Evolutionary conservation across 2,888 invertebrate genomes (phyloP).

Genomic region (Papilio elwesi): DNA sequence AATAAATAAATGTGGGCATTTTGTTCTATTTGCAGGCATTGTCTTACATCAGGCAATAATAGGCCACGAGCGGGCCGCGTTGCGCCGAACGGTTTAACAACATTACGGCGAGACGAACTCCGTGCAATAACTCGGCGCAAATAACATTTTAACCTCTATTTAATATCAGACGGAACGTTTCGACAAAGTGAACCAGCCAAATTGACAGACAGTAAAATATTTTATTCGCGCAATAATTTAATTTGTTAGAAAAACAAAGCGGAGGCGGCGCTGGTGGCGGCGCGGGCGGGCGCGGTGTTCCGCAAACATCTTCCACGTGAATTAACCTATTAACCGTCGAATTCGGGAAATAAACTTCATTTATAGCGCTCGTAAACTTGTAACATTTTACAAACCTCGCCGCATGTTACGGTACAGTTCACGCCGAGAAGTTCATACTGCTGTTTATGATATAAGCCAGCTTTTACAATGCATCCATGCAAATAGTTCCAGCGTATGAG

Average conservation of each 20-base stretch:
- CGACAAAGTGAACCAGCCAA: constrained; percentile 68
- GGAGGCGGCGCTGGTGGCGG: constrained; percentile 46
- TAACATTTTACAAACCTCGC: constrained; percentile 45
- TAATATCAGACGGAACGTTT: constrained; percentile 76
- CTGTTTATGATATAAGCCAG: neutral
- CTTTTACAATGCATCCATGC: neutral
- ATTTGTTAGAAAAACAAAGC: constrained; percentile 81
- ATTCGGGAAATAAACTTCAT: constrained; percentile 72
- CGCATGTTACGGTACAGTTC: constrained; percentile 34
- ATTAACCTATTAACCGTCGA: constrained; percentile 79
- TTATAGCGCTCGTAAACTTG: constrained; percentile 64
- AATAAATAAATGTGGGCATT: constrained; percentile 66
- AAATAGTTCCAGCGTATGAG: too few relatives aligned
- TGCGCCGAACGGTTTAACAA: constrained; percentile 67
- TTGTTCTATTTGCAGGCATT: constrained; percentile 75
- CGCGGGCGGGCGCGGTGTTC: constrained; percentile 56
- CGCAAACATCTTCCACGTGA: constrained; percentile 76
- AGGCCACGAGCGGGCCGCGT: constrained; percentile 61
- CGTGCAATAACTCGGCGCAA: constrained; percentile 72
- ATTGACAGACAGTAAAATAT: constrained; percentile 84
- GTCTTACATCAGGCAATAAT: constrained; percentile 73
- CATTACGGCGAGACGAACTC: constrained; percentile 63
- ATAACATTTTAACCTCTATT: constrained; percentile 83
- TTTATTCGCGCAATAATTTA: constrained; percentile 81
- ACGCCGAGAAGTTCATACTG: neutral